Evolutionary conservation across 2,797 vertebrate species (phyloP).

Genomic region (Coccyzus lansbergi): DNA sequence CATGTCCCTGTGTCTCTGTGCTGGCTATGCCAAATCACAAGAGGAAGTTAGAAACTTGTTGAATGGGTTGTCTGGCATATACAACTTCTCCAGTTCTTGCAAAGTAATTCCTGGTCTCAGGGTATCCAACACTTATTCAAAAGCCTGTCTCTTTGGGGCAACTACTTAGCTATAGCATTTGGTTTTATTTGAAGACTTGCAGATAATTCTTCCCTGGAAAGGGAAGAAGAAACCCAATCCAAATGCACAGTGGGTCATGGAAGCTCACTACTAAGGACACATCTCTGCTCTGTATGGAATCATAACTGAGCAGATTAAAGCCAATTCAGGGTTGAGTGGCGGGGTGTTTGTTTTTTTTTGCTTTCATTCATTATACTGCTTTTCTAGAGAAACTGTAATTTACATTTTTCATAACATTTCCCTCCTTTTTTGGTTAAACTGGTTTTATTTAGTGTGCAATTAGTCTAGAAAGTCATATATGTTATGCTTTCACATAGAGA

Average conservation of each 20-base stretch:
- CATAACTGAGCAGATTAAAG: not conserved
- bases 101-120: not conserved
- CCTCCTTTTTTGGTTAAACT: not conserved
- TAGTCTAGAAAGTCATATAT: not conserved
- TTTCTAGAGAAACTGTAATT: not conserved
- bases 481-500: not conserved
- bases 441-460: not conserved
- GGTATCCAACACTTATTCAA: not conserved
- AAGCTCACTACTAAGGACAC: not conserved
- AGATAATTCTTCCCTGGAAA: not conserved
- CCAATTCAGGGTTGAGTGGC: not conserved
- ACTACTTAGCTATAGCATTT: not conserved
- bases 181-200: not conserved
- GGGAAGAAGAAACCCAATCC: not conserved
- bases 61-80: not conserved
- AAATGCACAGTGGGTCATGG: not conserved
- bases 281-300: not conserved
- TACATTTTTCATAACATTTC: not conserved
- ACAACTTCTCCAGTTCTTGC: not conserved
- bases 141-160: not conserved
- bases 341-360: not conserved
- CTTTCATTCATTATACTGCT: not conserved
- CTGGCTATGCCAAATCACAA: not conserved
- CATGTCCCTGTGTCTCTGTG: not conserved
- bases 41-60: not conserved